These are phyloP conservation scores for Schrankia costaestrigalis DNA, from an alignment of 2,888 invertebrate genomes.

Conservation along the genomic window DNA sequence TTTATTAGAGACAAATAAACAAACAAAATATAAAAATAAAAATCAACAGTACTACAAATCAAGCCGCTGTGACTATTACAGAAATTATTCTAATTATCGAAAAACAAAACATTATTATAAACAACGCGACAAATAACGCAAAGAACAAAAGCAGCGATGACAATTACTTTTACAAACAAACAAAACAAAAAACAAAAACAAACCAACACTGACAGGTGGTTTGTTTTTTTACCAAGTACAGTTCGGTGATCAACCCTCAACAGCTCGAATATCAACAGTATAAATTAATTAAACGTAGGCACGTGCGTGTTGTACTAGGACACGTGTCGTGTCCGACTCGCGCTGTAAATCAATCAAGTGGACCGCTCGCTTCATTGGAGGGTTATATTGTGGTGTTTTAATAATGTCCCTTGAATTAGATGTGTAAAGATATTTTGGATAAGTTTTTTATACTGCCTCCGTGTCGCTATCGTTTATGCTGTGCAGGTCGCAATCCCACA, in stretches of 20 bases:
- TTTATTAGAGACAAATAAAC: conserved; percentile 50
- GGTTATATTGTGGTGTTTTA: conserved; percentile 34
- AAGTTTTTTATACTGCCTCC: too few species aligned
- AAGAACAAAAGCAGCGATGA: too few species aligned
- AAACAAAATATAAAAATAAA: too few species aligned
- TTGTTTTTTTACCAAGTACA: conserved; percentile 1
- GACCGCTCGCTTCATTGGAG: conserved; percentile 42
- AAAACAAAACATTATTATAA: too few species aligned
- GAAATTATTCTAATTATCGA: too few species aligned
- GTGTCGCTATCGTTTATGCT: too few species aligned
- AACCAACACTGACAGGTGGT: not conserved
- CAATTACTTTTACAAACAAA: too few species aligned
- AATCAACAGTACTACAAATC: too few species aligned
- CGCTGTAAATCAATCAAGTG: conserved; percentile 53
- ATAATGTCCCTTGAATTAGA: conserved; percentile 14
- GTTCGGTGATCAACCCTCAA: conserved; percentile 15
- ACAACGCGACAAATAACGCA: too few species aligned
- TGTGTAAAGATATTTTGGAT: not conserved
- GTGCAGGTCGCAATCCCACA: too few species aligned
- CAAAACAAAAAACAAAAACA: too few species aligned
- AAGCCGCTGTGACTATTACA: too few species aligned
- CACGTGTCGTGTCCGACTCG: conserved; percentile 39
- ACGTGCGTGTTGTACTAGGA: conserved; percentile 39
- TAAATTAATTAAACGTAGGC: conserved; percentile 55
- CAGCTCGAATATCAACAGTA: conserved; percentile 35